Evolutionary conservation across 2,797 vertebrate genomes (phyloP), one percentile per base, ranked within the genome.

Genomic region (Dallia pectoralis): DNA sequence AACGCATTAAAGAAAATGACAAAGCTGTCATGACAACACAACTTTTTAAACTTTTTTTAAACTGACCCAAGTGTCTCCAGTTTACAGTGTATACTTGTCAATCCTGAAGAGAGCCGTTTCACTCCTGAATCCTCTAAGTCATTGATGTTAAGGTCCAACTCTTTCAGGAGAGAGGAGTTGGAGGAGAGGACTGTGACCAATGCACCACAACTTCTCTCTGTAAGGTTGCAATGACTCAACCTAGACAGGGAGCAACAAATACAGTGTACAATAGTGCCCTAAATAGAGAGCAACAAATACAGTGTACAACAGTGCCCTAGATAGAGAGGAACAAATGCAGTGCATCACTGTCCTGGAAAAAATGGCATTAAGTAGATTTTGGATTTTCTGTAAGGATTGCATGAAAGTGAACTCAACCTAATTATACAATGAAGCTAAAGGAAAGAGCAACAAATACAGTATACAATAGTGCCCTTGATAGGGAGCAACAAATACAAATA

Each of bases 151-250:
- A 56, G 51, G 3, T 22, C 51, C n/a, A 56, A 22, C 51, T 56
- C 51, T 56, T 22, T 22, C n/a, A 12, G n/a, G 51, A 22, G n/a
- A 22, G 51, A 56, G 4, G n/a, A 2, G 51, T 56, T 25, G 22
- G n/a, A 56, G n/a, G 51, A 22, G 19, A 56, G 51, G 22, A 22
- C 22, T 56, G 51, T 9, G 51, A 11, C 51, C 51, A 56, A 22
- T 9, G 51, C 19, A 18, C 51, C 22, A 22, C 51, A 56, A n/a
- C 51, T n/a, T 56, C 12, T 49, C 47, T 29, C 47, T 30, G 67
- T 27, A 3, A 69, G 67, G 22, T 69, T 29, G 27, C 67, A 69
- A 18, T 30, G 25, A 69, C n/a, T 69, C n/a, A 69, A 56, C 51
- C 51, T 56, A 12, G 51, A 56, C 15, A 11, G 8, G 47, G 14